Percentiles rank a stretch among this genome's conserved stretches.
Evolutionary conservation across 92 coral and sea anemone genomes (phyloP).

Genomic region (Siderastrea siderea): DNA sequence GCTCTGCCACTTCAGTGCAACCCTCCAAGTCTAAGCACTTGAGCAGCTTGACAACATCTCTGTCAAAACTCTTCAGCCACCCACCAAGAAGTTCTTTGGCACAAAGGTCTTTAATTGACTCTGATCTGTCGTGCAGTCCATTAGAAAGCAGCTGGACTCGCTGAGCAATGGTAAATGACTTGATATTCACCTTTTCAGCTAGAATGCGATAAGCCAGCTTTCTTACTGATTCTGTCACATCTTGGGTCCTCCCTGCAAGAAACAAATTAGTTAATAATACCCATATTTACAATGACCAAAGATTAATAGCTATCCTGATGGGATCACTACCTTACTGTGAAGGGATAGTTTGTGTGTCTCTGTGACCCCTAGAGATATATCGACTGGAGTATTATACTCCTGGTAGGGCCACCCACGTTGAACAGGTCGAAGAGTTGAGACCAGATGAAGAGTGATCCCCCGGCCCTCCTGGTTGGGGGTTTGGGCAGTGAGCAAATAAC

Average conservation of each 20-base stretch:
- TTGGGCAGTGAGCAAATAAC: too few relatives aligned
- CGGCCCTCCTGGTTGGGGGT: too few relatives aligned
- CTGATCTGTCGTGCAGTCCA: constrained; percentile 92
- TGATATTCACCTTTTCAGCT: constrained; percentile 88
- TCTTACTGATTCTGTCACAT: constrained; percentile 85
- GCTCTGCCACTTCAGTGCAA: constrained; percentile 80
- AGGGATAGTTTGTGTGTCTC: too few relatives aligned
- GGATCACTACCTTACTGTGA: too few relatives aligned
- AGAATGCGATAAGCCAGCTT: constrained; percentile 84
- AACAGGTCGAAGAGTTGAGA: too few relatives aligned
- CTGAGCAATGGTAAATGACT: constrained; percentile 91
- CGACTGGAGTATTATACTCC: too few relatives aligned
- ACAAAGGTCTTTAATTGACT: constrained; percentile 77
- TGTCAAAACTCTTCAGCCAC: constrained; percentile 86
- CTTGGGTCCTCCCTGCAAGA: constrained; percentile 88
- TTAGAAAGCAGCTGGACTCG: constrained; percentile 86
- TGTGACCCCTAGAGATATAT: too few relatives aligned
- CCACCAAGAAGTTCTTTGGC: constrained; percentile 68
- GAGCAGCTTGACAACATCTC: constrained; percentile 77
- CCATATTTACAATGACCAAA: too few relatives aligned
- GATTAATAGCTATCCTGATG: too few relatives aligned
- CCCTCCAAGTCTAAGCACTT: constrained; percentile 88
- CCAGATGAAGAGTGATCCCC: too few relatives aligned
- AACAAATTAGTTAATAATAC: background rate
- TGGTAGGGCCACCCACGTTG: too few relatives aligned